A percentile compares a stretch with the other conserved stretches of the same genome.
phyloP scores from a whole-genome alignment of 2,888 invertebrate genomes.

The Metopia argyrocephala region DNA sequence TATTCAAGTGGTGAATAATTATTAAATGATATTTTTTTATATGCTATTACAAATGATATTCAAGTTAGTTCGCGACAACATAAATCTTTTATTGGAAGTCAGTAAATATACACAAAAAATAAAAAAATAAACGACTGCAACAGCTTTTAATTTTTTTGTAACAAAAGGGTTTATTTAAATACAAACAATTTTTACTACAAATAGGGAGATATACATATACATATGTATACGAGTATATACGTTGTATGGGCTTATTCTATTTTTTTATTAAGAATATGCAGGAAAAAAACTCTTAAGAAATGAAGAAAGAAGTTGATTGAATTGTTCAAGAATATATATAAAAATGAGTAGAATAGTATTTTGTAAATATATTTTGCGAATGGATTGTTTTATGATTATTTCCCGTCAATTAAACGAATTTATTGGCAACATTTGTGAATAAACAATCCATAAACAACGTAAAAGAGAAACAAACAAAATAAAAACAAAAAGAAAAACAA shows the following conservation, averaged over 20 bases:
- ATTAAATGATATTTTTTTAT: too few species aligned
- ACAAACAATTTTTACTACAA: slow-evolving; percentile 1
- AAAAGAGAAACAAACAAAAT: background rate
- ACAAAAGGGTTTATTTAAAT: slow-evolving; percentile 10
- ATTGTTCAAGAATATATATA: slow-evolving; percentile 17
- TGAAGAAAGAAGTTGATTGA: background rate
- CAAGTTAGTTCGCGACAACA: slow-evolving; percentile 39
- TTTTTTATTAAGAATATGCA: slow-evolving; percentile 46
- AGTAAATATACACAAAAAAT: background rate
- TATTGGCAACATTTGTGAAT: slow-evolving; percentile 73
- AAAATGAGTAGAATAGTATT: slow-evolving; percentile 36
- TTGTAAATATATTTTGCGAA: slow-evolving; percentile 57
- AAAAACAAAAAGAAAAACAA: slow-evolving; percentile 12
- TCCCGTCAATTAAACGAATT: slow-evolving; percentile 77
- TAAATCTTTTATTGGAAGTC: slow-evolving; percentile 47
- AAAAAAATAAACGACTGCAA: background rate
- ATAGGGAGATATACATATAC: background rate
- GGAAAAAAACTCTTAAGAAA: background rate
- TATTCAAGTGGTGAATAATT: too few species aligned
- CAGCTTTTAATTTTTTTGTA: slow-evolving; percentile 39
- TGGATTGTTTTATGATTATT: slow-evolving; percentile 77
- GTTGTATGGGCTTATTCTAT: too few species aligned
- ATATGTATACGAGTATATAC: background rate
- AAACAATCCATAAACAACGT: slow-evolving; percentile 65
- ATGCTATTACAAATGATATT: background rate